Evolutionary conservation across 2,888 invertebrate genomes (phyloP), one percentile per base, ranked within the genome.

Genomic region (Hypercompe scribonia): DNA sequence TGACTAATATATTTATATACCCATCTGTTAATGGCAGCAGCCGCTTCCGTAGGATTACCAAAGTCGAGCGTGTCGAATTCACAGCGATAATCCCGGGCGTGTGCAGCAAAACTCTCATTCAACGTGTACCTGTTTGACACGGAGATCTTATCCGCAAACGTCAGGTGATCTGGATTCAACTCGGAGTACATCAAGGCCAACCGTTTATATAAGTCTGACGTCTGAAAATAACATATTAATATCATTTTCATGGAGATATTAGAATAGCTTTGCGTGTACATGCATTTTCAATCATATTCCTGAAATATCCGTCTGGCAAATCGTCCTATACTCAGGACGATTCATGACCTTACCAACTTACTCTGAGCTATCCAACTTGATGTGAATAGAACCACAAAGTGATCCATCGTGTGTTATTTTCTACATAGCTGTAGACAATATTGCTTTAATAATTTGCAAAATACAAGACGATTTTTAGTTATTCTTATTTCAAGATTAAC

Each of bases 111-210:
- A 2, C 70, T 3, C 0, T 87, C 82, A 36, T 83, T 71, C 33
- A 91, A 71, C 1, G 77, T 72, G 71, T 77, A 84, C 0, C 77
- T 61, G 4, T 88, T 33, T 1, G 84, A 77, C 8, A 92, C 87
- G 78, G 88, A 89, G 36, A 91, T 79, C 79, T 90, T 91, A 83
- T 90, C 90, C 39, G 90, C 89, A 21, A 91, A 80, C 0, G 87
- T 87, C 68, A 92, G 71, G 72, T 81, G 88, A 4, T 79, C 84
- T 0, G 86, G 83, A 78, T 90, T 85, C 83, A 91, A 78, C 2
- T 78, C 71, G 1, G 85, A 79, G 68, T 89, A 88, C 46, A 70
- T 75, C 34, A 81, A 68, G 72, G 83, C 89, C 8, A 91, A 78
- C 0, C 74, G 31, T 24, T 83, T 81, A 80, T 87, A 91, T 0